Conservation (phyloP, 1,140 invertebrate genomes). For the Meloidogyne floridensis region DNA sequence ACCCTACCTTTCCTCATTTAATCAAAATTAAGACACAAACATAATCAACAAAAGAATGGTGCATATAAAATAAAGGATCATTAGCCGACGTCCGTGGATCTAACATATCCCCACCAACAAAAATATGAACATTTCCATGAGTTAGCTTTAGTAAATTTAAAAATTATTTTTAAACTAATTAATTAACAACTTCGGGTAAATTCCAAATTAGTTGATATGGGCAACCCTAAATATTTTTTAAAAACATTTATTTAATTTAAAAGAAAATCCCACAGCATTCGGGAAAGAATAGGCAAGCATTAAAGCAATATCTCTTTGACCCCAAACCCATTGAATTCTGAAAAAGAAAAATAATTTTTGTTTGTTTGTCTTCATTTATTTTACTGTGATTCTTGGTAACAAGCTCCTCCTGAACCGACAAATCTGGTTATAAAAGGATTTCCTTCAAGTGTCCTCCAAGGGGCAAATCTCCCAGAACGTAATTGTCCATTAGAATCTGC, state of each 20-base stretch:
- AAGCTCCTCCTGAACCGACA: constrained; percentile 48
- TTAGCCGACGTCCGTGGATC: constrained; percentile 46
- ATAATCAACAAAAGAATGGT: constrained; percentile 66
- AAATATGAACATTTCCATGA: constrained; percentile 62
- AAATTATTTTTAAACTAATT: not conserved
- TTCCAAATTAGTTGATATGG: constrained; percentile 18
- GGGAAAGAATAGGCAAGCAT: not conserved
- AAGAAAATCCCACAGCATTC: not conserved
- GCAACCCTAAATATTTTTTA: constrained; percentile 26
- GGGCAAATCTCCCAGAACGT: constrained; percentile 36
- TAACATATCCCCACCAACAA: constrained; percentile 58
- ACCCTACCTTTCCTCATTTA: no score
- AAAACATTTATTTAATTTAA: not conserved
- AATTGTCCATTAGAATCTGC: constrained; percentile 53
- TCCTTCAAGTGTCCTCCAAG: constrained; percentile 44
- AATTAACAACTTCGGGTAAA: constrained; percentile 5
- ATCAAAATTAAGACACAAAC: constrained; percentile 34
- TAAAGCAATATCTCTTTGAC: not conserved
- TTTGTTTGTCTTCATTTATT: not conserved
- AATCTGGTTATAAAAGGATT: constrained; percentile 27
- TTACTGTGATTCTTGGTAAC: constrained; percentile 47
- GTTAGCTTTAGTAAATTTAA: constrained; percentile 26
- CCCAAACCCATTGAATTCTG: constrained; percentile 1
- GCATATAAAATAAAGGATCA: constrained; percentile 51
- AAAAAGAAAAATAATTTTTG: not conserved